Conservation (phyloP, 2,888 invertebrate species). For the Sinhomidia bicolor region DNA sequence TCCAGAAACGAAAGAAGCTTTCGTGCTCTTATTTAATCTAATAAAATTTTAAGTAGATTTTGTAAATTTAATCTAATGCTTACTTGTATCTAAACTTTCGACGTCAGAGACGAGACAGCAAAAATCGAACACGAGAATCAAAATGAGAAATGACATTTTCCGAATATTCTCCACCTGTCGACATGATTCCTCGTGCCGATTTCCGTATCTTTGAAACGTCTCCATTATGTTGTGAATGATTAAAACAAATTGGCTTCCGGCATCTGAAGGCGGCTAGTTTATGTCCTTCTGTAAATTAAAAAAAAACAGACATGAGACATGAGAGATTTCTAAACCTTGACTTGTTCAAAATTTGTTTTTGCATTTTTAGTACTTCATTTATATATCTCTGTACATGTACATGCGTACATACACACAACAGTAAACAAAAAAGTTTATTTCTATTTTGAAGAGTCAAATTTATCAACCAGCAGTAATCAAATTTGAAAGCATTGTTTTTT, state of each 20-base stretch:
- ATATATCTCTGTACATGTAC: too few relatives aligned
- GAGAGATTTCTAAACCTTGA: too few relatives aligned
- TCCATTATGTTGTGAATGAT: too few relatives aligned
- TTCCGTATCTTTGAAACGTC: background rate
- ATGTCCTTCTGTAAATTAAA: too few relatives aligned
- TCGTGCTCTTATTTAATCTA: background rate
- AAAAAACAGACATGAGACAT: too few relatives aligned
- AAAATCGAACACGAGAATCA: conserved; percentile 69
- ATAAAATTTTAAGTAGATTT: background rate
- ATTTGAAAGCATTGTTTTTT: conserved; percentile 8
- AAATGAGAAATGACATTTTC: conserved; percentile 24
- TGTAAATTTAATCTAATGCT: too few relatives aligned
- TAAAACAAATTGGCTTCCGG: background rate
- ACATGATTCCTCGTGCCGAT: conserved; percentile 14
- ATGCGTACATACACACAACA: too few relatives aligned
- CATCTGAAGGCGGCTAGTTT: too few relatives aligned
- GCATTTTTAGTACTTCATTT: too few relatives aligned
- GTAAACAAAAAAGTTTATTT: too few relatives aligned
- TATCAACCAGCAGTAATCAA: background rate
- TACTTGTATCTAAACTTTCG: conserved; percentile 70
- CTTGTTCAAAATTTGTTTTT: too few relatives aligned
- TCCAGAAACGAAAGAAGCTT: background rate
- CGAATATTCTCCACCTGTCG: conserved; percentile 27
- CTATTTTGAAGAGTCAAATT: too few relatives aligned
- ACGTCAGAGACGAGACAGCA: conserved; percentile 72